A percentile compares a stretch with the other conserved stretches of the same genome.
Conservation (phyloP, 2,888 invertebrate genomes). For the Drosophila diplacantha region DNA sequence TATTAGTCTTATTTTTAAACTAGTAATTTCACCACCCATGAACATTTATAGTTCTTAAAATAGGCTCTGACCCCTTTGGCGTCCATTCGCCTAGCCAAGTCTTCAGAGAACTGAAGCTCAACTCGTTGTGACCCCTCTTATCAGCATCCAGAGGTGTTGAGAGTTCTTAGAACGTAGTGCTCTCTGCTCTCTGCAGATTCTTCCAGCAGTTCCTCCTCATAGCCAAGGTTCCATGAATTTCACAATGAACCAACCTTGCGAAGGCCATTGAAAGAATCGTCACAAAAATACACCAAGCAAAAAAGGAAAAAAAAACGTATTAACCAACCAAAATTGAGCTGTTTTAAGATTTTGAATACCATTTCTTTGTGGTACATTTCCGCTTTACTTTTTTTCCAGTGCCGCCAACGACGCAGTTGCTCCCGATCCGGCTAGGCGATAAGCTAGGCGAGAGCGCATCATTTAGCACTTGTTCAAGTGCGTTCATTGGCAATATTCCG, state of each 20-base stretch:
- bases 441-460: conserved; percentile 37
- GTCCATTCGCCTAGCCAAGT: background rate
- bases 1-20: background rate
- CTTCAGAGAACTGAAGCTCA: background rate
- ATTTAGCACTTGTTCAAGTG: conserved; percentile 55
- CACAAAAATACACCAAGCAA: background rate
- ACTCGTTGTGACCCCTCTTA: conserved; percentile 1
- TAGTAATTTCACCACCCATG: conserved; percentile 14
- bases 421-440: conserved; percentile 28
- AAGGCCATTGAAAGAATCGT: conserved; percentile 22
- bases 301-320: background rate
- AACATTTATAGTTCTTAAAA: background rate
- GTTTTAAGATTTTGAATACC: background rate
- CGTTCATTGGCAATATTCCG: conserved; percentile 48
- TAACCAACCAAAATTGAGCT: background rate
- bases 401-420: conserved; percentile 34
- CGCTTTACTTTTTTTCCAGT: background rate
- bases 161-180: background rate
- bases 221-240: conserved; percentile 32
- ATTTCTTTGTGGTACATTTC: background rate
- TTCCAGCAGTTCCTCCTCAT: conserved; percentile 10
- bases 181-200: conserved; percentile 25
- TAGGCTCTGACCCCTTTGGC: conserved; percentile 1
- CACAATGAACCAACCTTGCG: conserved; percentile 31
- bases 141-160: background rate